Base-by-base conservation (phyloP, 2,888 invertebrate genomes). In the Pachliopta kotzebuea region DNA sequence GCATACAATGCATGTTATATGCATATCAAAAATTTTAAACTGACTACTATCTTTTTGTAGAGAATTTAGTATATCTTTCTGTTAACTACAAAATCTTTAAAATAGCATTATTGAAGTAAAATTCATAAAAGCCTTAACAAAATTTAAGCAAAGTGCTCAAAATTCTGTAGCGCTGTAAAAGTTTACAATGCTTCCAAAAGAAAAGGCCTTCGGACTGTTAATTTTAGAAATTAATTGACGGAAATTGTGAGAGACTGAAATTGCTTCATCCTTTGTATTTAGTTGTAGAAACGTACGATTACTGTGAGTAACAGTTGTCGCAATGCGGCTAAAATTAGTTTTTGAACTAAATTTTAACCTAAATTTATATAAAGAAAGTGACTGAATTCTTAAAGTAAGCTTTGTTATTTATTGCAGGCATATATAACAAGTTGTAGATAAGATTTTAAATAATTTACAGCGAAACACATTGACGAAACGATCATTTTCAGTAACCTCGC, bases 161-260 rank as follows among this genome's bases (percentile, higher is more conserved):
- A 59, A 59, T 59, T 59, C 49, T 49, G 59, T 55, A 56, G 56
- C 56, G 56, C 26, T 21, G 54, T 58, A 23, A 64, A 65, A 65
- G 56, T 65, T 57, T 56, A 26, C 18, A 65, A 65, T 53, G 53
- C 53, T 18, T 63, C 60, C 26, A 61, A 53, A 60, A 50, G 26
- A 53, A 55, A 64, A 64, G 37, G 59, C 31, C n/a, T 49, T 45
- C 8, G 42, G n/a, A 14, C 50, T 21, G 11, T 63, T 59, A 14
- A 55, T 63, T 58, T 37, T 17, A 45, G 21, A 21, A 54, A 63
- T 54, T 54, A 54, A 54, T 58, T 56, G n/a, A 31, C 23, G 18
- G 50, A 50, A 52, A 56, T 56, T 56, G 23, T 50, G 56, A 50
- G 24, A 56, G 26, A 26, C 54, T 54, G 14, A 54, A 54, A 54